Percentiles rank a stretch among this genome's conserved stretches.
phyloP scores from a whole-genome alignment of 2,888 invertebrate genomes.

The Sarcophaga variegata region DNA sequence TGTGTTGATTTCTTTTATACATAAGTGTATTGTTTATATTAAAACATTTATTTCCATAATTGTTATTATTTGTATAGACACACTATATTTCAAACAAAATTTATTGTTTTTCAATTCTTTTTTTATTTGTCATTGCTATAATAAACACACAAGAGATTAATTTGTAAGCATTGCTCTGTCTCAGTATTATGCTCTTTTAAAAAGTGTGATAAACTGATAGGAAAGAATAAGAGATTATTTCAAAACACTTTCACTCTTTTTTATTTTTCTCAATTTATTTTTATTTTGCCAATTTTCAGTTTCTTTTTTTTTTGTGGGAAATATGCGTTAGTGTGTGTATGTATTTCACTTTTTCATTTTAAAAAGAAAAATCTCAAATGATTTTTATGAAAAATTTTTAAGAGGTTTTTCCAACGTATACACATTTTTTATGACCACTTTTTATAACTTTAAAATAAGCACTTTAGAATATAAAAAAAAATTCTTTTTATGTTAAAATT shows the following conservation, averaged over 20 bases:
- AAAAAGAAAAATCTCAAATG: conserved; percentile 43
- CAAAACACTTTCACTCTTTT: conserved; percentile 67
- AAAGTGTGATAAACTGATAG: not conserved
- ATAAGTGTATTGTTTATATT: not conserved
- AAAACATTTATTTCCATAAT: not conserved
- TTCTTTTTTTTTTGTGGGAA: not conserved
- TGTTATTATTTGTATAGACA: conserved; percentile 8
- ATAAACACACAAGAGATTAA: not conserved
- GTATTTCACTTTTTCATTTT: conserved; percentile 37
- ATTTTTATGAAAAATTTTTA: conserved; percentile 53
- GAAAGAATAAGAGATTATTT: not conserved
- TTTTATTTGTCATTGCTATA: conserved; percentile 7
- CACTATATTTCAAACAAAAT: not conserved
- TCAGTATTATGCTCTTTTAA: not conserved
- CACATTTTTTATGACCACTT: conserved; percentile 68
- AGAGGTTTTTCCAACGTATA: conserved; percentile 64
- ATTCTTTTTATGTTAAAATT: conserved; percentile 20
- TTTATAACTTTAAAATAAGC: conserved; percentile 38
- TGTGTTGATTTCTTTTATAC: not conserved
- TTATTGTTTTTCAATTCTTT: not conserved
- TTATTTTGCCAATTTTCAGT: conserved; percentile 20
- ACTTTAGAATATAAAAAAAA: conserved; percentile 35
- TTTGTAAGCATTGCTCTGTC: not conserved
- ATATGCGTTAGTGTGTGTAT: conserved; percentile 55
- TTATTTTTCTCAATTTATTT: conserved; percentile 24